These are phyloP conservation scores for Acomys russatus DNA, from an alignment of 2,797 vertebrate genomes.

Conservation along the genomic window DNA sequence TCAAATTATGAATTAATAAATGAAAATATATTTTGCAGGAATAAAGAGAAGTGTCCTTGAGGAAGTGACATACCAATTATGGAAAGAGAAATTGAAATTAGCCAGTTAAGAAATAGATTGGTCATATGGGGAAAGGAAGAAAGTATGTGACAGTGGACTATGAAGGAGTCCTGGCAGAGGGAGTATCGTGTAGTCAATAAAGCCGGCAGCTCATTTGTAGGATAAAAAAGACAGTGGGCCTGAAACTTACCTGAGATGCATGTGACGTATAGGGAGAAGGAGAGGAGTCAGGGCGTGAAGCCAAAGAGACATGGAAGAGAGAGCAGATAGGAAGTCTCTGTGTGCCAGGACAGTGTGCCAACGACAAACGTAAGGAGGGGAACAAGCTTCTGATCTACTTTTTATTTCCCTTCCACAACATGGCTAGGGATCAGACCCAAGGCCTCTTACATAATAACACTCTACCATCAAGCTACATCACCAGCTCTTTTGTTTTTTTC, in stretches of 20 bases:
- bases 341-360: neutral
- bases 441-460: neutral
- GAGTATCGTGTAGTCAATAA: neutral
- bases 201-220: neutral
- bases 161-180: neutral
- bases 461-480: neutral
- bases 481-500: neutral
- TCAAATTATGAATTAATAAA: conserved; percentile 43
- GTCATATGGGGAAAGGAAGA: neutral
- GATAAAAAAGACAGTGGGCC: neutral
- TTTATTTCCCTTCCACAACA: neutral
- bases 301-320: neutral
- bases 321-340: neutral
- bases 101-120: neutral
- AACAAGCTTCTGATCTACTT: neutral
- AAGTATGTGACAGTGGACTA: neutral
- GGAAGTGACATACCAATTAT: neutral
- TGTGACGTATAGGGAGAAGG: neutral
- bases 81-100: conserved; percentile 44
- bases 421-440: neutral
- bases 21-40: conserved; percentile 30
- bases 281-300: neutral
- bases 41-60: neutral
- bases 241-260: neutral
- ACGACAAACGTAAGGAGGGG: neutral